Percentiles rank a stretch among this genome's conserved stretches.
These are phyloP conservation scores for Helogale parvula DNA, from an alignment of 2,113 vertebrate genomes.

Conservation along the genomic window DNA sequence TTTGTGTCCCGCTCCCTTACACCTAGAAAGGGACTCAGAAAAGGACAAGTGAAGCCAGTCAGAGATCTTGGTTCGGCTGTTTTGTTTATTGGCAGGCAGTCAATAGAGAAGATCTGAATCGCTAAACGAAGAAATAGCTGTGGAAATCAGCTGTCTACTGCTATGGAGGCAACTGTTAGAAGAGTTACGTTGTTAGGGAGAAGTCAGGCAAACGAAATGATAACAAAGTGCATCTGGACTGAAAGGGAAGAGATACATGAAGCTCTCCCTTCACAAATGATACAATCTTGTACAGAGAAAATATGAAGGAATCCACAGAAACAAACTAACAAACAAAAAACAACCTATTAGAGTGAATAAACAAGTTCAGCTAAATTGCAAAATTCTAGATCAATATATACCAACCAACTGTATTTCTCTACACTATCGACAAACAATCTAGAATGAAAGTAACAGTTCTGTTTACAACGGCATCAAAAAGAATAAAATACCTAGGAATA, in stretches of 20 bases:
- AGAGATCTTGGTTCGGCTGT: background rate
- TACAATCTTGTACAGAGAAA: background rate
- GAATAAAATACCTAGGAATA: conserved; percentile 7
- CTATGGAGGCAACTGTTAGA: background rate
- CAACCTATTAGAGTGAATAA: background rate
- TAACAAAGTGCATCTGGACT: background rate
- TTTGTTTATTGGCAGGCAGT: background rate
- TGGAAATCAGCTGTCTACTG: background rate
- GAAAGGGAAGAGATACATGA: background rate
- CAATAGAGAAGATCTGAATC: background rate
- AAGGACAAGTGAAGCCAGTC: background rate
- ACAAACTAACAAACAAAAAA: background rate
- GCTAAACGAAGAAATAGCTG: background rate
- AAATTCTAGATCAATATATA: background rate
- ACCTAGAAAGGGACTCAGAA: background rate
- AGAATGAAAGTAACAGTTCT: background rate
- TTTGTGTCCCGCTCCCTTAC: background rate
- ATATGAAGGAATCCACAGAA: background rate
- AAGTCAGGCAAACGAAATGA: background rate
- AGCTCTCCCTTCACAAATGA: background rate
- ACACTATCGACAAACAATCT: background rate
- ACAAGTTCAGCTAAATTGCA: background rate
- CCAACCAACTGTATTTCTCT: background rate
- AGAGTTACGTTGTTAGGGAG: background rate
- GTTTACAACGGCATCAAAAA: background rate